Base-by-base conservation (phyloP, 2,113 vertebrate genomes). In the Nicator chloris region DNA sequence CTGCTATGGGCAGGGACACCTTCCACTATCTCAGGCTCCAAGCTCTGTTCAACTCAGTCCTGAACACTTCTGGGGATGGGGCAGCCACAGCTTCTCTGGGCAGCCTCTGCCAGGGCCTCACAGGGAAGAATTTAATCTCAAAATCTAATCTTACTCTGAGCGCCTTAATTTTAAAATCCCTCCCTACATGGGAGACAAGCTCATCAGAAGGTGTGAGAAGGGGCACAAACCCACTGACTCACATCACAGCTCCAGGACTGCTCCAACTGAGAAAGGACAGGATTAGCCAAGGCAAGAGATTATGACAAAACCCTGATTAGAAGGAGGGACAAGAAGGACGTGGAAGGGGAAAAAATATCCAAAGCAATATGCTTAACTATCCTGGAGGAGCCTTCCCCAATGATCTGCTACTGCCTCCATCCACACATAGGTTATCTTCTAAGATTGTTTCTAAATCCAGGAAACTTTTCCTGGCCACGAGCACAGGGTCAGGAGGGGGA, bases 181-280 rank as follows among this genome's bases (percentile, higher is more conserved):
- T 81, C 15, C 16, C 49, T 31, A 19, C 0, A 0, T 9, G 33
- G 39, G 35, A 72, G 14, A 83, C 9, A 31, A 84, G 33, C 13
- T 20, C 40, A 57, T 56, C 19, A 33, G 35, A 56, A 56, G 0
- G 0, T 70, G 57, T 4, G 3, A 82, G 79, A 91, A 57, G 47
- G 54, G 37, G 42, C 47, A 76, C 47, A 39, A 91, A 82, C 13
- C 18, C 56, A 75, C 24, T 9, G n/a, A 73, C 23, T 72, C 45
- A 13, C 12, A 31, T 30, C 54, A 35, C 50, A 72, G 53, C 44
- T 71, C 63, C 18, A 54, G 42, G 42, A 56, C 66, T 78, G 39
- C 6, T 5, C 61, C 20, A 40, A 9, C 63, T 44, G 39, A 33
- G 42, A 73, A 78, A 89, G 65, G 47, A 53, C 23, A 63, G n/a